phyloP scores from a whole-genome alignment of 2,797 vertebrate genomes.

The Iguana delicatissima region DNA sequence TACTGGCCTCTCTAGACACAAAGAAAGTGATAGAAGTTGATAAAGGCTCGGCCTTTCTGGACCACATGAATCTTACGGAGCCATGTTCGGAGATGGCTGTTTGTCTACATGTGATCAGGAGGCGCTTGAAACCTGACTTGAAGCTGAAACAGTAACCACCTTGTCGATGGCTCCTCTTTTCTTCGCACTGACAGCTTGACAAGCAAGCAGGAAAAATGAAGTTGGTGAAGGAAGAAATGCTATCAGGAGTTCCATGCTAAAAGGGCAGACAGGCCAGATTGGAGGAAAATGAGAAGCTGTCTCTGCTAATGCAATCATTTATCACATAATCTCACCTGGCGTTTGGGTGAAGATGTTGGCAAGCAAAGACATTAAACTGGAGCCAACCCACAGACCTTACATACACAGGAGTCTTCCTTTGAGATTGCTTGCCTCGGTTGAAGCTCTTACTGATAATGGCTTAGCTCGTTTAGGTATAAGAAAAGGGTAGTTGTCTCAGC shows the following conservation, averaged over 20 bases:
- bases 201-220: conserved; percentile 76
- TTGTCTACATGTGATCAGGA: background rate
- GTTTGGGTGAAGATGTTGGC: conserved; percentile 53
- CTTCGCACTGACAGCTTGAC: conserved; percentile 73
- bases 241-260: conserved; percentile 76
- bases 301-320: conserved; percentile 78
- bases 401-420: conserved; percentile 33
- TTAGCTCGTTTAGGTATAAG: background rate
- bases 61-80: background rate
- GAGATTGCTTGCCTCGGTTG: background rate
- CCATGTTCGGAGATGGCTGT: background rate
- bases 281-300: conserved; percentile 79
- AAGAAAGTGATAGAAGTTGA: background rate
- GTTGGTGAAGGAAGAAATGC: conserved; percentile 77
- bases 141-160: conserved; percentile 44
- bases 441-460: background rate
- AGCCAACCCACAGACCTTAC: conserved; percentile 52
- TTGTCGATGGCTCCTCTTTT: conserved; percentile 59
- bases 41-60: background rate
- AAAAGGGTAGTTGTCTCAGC: background rate
- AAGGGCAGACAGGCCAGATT: conserved; percentile 79
- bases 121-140: background rate
- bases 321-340: conserved; percentile 75
- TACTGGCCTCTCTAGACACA: background rate
- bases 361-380: conserved; percentile 50